Base-by-base conservation (phyloP, 2,113 vertebrate genomes). In the Salvator merianae region DNA sequence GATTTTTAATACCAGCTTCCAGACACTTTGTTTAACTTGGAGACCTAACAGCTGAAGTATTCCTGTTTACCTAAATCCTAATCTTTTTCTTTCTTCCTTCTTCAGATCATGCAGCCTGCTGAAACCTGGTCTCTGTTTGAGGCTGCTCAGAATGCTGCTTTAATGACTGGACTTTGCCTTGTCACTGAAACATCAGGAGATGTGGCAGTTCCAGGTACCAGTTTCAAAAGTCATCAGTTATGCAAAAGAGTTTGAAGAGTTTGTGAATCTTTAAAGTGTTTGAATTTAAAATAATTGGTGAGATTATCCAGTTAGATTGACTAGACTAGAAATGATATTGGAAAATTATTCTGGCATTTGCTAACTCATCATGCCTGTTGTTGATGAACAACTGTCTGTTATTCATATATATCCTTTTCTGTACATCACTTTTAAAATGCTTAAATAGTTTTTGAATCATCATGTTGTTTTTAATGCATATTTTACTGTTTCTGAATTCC, bases 51-150 rank as follows among this genome's bases (percentile, higher is more conserved):
- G n/a, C 4, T 18, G 9, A 22, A n/a, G 22, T 74, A 7, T 38
- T 63, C 18, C 3, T 7, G 43, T 13, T 63, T 62, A 8, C 30
- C 40, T 4, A 30, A 77, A 9, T 59, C 32, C 18, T 70, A 65
- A 26, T 69, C 43, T 55, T 2, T 26, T 6, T 4, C 32, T 62
- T 22, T 32, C 66, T 43, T 43, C 1, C 20, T 1, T 0, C 20
- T 32, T 71, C 5, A 88, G 87, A 76, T 26, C 4, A 94, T 93
- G 94, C 53, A 90, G 7, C 71, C 47, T 63, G 43, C 84, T 12
- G 88, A 91, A 81, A 84, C 22, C 74, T 36, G 73, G 28, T 93
- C 87, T 0, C 62, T 94, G 20, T 93, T 93, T 26, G 91, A 92
- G 26, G 93, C 89, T 2, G 73, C 86, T n/a, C 88, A 86, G 76